Conservation (phyloP, 2,797 vertebrate species). For the Platalea minor region DNA sequence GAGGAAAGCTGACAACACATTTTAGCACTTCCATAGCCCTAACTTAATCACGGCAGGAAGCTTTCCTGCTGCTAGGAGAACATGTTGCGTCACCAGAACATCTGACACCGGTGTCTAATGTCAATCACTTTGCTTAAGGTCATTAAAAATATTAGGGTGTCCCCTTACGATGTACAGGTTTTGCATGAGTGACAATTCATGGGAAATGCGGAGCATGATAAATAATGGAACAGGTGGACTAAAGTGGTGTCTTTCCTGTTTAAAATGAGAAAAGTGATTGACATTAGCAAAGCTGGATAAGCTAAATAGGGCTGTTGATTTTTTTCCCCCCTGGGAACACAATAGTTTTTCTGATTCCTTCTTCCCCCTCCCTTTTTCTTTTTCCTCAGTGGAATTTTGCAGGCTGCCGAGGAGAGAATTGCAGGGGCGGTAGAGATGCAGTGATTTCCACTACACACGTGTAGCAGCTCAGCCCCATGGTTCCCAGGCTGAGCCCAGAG, state of each 20-base stretch:
- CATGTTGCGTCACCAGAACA: conserved; percentile 82
- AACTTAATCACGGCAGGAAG: conserved; percentile 81
- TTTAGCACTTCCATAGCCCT: conserved; percentile 84
- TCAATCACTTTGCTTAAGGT: conserved; percentile 83
- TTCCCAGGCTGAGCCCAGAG: neutral
- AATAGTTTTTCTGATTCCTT: conserved; percentile 9
- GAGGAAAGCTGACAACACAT: conserved; percentile 87
- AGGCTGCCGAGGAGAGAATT: neutral
- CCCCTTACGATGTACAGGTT: conserved; percentile 78
- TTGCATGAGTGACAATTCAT: conserved; percentile 74
- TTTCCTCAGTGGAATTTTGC: neutral
- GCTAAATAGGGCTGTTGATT: conserved; percentile 3
- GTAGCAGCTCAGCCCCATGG: neutral
- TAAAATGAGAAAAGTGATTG: conserved; percentile 60
- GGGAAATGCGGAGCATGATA: conserved; percentile 78
- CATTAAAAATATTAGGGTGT: conserved; percentile 81
- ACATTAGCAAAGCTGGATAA: conserved; percentile 27
- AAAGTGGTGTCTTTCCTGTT: conserved; percentile 68
- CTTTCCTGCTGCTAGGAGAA: conserved; percentile 77
- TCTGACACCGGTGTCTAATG: conserved; percentile 80
- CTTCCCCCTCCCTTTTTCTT: neutral
- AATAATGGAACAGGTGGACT: conserved; percentile 85
- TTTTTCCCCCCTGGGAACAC: neutral
- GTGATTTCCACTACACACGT: neutral
- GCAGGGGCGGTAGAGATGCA: neutral